Evolutionary conservation across 2,888 invertebrate genomes (phyloP), one percentile per base, ranked within the genome.

Genomic region (Ptilodon capucinus): DNA sequence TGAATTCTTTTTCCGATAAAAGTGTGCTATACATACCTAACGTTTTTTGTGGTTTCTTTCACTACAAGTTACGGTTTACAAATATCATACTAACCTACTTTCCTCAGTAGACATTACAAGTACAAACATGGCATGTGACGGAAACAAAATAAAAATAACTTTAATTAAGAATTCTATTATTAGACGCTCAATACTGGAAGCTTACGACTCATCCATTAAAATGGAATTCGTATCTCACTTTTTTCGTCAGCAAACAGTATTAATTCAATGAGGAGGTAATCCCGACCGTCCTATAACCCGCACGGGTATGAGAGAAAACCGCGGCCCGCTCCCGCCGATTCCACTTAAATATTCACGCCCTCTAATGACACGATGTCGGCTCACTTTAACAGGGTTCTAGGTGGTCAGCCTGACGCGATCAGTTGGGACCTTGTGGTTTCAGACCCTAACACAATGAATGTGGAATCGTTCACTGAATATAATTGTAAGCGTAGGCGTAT

Each of bases 301-400:
- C 74, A 73, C 76, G 78, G 77, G 76, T 74, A 71, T 64, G 74
- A 68, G 75, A 76, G 74, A 64, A 73, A 72, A 73, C 77, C 76
- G 79, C 74, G 79, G 74, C 65, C 71, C 74, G 77, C 72, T 74
- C 78, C 77, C 80, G 79, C 79, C 82, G 71, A 75, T 73, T 80
- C 79, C 75, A 75, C 78, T 88, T 81, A 87, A 87, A 86, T 86
- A 88, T 88, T 88, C 84, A 87, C 79, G 79, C 81, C 84, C 83
- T 81, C 82, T 87, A 87, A 87, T 87, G 86, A 86, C 85, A 84
- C 81, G 80, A 73, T 73, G 77, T 71, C 72, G 78, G 74, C 68
- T 76, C 74, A 72, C 75, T 80, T 69, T 73, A 76, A 83, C 81
- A 81, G 74, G 72, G 78, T 77, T 74, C 78, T 74, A 79, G 63